Evolutionary conservation across 2,113 vertebrate genomes (phyloP).

Genomic region (Clarias magur): DNA sequence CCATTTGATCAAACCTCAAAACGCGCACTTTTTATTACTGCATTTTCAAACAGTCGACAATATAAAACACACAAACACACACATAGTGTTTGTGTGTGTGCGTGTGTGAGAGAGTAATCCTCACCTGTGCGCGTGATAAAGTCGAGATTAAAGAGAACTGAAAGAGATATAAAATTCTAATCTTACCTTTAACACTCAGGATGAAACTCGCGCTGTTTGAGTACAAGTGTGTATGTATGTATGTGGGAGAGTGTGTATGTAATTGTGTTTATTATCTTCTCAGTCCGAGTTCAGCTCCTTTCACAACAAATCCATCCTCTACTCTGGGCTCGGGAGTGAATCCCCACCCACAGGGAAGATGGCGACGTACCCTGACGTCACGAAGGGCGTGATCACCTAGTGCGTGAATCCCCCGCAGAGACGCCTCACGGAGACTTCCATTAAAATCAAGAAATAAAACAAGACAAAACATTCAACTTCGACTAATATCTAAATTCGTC

Average conservation of each 20-base stretch:
- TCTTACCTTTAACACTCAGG: not conserved
- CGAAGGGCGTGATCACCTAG: not conserved
- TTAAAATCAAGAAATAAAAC: not conserved
- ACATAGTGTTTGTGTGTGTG: not conserved
- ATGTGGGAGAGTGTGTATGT: not conserved
- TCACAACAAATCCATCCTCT: conserved; percentile 20
- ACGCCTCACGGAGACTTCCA: not conserved
- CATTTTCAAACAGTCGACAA: not conserved
- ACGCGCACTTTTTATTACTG: not conserved
- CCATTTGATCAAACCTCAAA: not conserved
- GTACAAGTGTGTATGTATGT: not conserved
- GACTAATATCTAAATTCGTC: not conserved
- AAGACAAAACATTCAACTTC: not conserved
- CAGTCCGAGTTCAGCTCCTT: not conserved
- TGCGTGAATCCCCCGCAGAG: not conserved
- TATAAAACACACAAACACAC: not conserved
- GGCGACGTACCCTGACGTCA: not conserved
- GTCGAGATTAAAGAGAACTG: not conserved
- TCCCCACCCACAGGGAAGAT: not conserved
- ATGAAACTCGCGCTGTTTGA: not conserved
- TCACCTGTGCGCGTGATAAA: not conserved
- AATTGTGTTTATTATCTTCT: conserved; percentile 7
- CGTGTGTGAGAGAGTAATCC: not conserved
- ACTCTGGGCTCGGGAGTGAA: not conserved
- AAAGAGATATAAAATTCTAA: not conserved